These are phyloP conservation scores for Lanius collurio DNA, from an alignment of 2,113 vertebrate genomes.

Conservation along the genomic window DNA sequence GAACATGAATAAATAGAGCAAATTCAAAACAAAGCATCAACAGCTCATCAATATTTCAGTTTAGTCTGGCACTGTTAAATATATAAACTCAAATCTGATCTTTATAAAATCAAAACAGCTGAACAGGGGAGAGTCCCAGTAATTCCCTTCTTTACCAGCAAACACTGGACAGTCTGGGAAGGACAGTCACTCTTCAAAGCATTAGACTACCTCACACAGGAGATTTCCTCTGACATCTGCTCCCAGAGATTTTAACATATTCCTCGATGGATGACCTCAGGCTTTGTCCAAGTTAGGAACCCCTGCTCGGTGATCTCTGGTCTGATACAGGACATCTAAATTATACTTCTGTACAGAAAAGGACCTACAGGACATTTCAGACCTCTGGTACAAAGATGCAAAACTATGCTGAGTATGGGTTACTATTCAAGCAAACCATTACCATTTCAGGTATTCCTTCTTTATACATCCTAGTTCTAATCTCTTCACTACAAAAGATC, in stretches of 20 bases:
- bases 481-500: not conserved
- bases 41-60: not conserved
- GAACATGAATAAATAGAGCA: not conserved
- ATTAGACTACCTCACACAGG: not conserved
- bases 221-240: not conserved
- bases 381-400: not conserved
- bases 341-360: not conserved
- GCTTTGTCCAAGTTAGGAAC: not conserved
- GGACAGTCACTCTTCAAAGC: not conserved
- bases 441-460: not conserved
- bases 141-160: not conserved
- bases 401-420: not conserved
- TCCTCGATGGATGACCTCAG: rapidly evolving
- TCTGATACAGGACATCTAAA: not conserved
- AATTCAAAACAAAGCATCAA: not conserved
- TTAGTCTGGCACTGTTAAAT: not conserved
- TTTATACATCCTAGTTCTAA: not conserved
- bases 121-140: not conserved
- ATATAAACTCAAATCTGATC: not conserved
- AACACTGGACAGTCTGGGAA: not conserved
- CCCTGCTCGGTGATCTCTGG: not conserved
- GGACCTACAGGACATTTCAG: not conserved
- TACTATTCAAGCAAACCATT: not conserved
- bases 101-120: not conserved
- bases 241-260: not conserved